Evolutionary conservation across 2,888 invertebrate species (phyloP).

Genomic region (Drosophila emarginata): DNA sequence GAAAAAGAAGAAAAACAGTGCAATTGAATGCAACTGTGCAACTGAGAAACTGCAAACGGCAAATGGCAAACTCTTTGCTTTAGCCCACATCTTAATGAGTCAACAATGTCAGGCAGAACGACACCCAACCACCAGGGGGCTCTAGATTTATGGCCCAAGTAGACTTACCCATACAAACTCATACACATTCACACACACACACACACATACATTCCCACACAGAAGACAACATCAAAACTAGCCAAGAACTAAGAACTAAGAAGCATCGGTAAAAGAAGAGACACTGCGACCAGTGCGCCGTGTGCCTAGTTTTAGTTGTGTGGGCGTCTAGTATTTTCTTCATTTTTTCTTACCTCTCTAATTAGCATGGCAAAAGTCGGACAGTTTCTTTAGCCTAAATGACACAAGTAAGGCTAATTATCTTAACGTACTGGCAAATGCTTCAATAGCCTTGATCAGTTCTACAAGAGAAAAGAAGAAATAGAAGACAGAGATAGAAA

Average conservation of each 20-base stretch:
- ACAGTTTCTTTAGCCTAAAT: neutral
- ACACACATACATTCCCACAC: neutral
- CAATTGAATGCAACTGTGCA: slow-evolving; percentile 8
- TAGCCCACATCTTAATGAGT: slow-evolving; percentile 18
- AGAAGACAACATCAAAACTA: slow-evolving; percentile 9
- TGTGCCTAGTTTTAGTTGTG: slow-evolving; percentile 1
- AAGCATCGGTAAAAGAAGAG: slow-evolving; percentile 3
- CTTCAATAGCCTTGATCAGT: slow-evolving; percentile 1
- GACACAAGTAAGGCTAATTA: slow-evolving; percentile 21
- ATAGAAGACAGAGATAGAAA: neutral
- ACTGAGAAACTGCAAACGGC: slow-evolving; percentile 1
- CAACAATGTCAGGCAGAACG: slow-evolving; percentile 11
- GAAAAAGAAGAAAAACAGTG: slow-evolving; percentile 3
- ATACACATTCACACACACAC: neutral
- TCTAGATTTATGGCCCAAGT: slow-evolving; percentile 59
- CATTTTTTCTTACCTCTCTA: slow-evolving; percentile 35
- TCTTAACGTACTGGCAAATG: neutral
- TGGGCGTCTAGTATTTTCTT: slow-evolving; percentile 13
- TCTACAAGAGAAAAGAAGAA: neutral
- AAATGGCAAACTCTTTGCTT: slow-evolving; percentile 29
- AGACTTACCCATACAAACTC: neutral
- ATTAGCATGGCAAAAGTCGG: slow-evolving; percentile 42
- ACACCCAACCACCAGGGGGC: slow-evolving; percentile 17
- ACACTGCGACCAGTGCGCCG: neutral
- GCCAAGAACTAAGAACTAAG: slow-evolving; percentile 6